Evolutionary conservation across 1,140 invertebrate species (phyloP).

Genomic region (Campoletis sonorensis): DNA sequence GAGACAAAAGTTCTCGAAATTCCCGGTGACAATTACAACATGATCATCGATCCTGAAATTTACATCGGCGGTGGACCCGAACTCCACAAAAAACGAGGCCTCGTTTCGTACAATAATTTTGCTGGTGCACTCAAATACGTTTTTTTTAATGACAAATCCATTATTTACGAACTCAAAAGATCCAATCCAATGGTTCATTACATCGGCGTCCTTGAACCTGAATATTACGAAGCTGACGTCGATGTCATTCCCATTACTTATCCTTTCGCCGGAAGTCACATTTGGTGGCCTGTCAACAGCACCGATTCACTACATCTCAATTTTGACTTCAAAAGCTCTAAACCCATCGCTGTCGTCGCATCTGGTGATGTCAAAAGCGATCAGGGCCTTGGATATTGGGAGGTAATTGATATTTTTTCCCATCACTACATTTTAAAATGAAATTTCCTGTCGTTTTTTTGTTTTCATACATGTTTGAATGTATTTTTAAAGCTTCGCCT

Average conservation of each 20-base stretch:
- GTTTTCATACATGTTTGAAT: too few species aligned
- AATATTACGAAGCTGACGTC: conserved; percentile 89
- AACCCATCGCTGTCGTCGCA: conserved; percentile 88
- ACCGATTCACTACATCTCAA: conserved; percentile 85
- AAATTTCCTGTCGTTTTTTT: too few species aligned
- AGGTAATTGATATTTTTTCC: conserved; percentile 79
- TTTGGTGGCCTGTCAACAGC: conserved; percentile 88
- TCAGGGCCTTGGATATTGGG: conserved; percentile 88
- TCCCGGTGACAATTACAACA: conserved; percentile 83
- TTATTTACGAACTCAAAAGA: conserved; percentile 90
- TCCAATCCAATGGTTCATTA: conserved; percentile 90
- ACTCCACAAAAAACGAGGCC: conserved; percentile 85
- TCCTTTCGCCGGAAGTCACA: conserved; percentile 91
- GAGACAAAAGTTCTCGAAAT: conserved; percentile 83
- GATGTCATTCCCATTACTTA: conserved; percentile 94
- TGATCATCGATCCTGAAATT: conserved; percentile 95
- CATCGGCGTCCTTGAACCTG: conserved; percentile 87
- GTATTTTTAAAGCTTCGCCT: conserved; percentile 80
- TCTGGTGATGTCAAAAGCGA: conserved; percentile 86
- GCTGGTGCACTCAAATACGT: conserved; percentile 89
- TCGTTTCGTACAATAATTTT: conserved; percentile 86
- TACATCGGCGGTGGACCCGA: conserved; percentile 93
- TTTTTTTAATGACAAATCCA: conserved; percentile 94
- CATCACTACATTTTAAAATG: not conserved
- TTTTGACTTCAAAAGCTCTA: conserved; percentile 93